Evolutionary conservation across 2,113 vertebrate genomes (phyloP).

Genomic region (Hippocampus barbouri): DNA sequence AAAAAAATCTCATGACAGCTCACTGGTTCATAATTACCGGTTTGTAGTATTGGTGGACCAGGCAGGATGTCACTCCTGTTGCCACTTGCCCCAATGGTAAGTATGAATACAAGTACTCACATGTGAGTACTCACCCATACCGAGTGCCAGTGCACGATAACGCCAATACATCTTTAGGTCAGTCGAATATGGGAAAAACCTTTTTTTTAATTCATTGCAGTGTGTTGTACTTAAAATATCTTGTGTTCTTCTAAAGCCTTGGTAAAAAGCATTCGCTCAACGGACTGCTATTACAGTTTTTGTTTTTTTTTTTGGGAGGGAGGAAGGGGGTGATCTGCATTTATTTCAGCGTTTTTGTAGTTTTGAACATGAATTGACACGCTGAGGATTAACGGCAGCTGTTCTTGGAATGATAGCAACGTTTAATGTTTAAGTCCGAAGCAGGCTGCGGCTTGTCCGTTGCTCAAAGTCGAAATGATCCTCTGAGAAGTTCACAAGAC

Average conservation of each 20-base stretch:
- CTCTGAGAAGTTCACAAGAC: neutral
- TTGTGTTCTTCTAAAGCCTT: neutral
- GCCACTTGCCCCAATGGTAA: neutral
- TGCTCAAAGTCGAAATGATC: conserved; percentile 9
- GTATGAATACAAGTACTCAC: neutral
- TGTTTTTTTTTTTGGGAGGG: neutral
- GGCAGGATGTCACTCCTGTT: neutral
- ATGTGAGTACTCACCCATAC: neutral
- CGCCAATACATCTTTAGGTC: no score
- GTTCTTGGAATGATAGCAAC: conserved; percentile 44
- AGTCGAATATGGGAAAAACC: no score
- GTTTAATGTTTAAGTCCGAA: conserved; percentile 31
- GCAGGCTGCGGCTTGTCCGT: conserved; percentile 42
- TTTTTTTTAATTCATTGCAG: no score
- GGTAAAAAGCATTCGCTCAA: neutral
- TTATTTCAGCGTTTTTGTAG: neutral
- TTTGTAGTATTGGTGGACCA: neutral
- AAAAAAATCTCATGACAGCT: neutral
- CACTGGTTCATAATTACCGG: neutral
- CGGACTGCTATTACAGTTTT: neutral
- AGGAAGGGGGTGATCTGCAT: neutral
- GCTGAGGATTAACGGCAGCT: conserved; percentile 29
- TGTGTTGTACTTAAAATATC: neutral
- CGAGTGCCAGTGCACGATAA: no score
- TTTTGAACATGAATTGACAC: conserved; percentile 33